phyloP scores from a whole-genome alignment of 2,888 invertebrate species.

The Lasioglossum leucozonium region DNA sequence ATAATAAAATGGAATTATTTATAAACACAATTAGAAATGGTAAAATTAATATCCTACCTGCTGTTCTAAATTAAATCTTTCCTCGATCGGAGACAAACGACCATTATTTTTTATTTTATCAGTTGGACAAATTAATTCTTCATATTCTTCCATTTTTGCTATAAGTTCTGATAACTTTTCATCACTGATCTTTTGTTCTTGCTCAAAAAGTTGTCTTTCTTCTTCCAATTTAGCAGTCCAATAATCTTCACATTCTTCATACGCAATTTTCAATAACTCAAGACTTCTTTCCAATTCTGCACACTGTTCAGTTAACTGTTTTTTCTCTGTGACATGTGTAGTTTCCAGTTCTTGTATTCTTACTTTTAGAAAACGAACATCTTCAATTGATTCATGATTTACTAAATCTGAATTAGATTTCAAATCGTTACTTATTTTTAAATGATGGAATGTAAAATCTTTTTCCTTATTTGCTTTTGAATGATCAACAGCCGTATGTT shows the following conservation, averaged over 20 bases:
- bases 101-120: constrained; percentile 84
- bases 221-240: constrained; percentile 92
- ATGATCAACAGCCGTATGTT: constrained; percentile 53
- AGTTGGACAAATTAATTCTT: constrained; percentile 88
- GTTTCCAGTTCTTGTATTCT: constrained; percentile 81
- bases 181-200: constrained; percentile 91
- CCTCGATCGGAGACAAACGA: constrained; percentile 91
- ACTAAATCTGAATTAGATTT: constrained; percentile 35
- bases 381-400: constrained; percentile 42
- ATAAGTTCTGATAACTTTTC: constrained; percentile 91
- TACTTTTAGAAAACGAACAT: constrained; percentile 21
- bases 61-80: constrained; percentile 89
- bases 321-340: constrained; percentile 82
- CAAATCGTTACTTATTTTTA: constrained; percentile 31
- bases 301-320: constrained; percentile 85
- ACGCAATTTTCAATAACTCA: constrained; percentile 91
- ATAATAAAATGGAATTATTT: constrained; percentile 3
- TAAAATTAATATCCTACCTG: constrained; percentile 77
- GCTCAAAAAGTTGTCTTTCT: constrained; percentile 90
- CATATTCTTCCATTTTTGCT: constrained; percentile 92
- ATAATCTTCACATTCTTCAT: constrained; percentile 94
- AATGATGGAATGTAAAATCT: constrained; percentile 39
- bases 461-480: constrained; percentile 63
- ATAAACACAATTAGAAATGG: background rate
- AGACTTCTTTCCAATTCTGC: constrained; percentile 90